phyloP scores from a whole-genome alignment of 2,888 invertebrate genomes.

The Sinodicranocentrus sp. region DNA sequence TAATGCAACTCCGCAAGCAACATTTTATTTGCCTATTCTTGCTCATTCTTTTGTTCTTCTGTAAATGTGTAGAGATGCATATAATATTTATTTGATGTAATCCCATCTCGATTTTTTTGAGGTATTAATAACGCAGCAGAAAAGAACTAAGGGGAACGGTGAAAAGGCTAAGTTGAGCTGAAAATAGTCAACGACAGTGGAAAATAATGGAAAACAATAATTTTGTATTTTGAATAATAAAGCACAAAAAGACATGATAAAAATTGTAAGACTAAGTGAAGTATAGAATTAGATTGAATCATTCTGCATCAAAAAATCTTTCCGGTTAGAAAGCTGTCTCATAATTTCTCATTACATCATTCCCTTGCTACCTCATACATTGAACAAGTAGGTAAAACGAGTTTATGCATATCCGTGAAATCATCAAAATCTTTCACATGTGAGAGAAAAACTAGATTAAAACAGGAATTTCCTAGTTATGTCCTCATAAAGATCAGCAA shows the following conservation, averaged over 20 bases:
- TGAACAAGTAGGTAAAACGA: background rate
- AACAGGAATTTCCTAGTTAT: no score
- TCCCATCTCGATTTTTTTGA: background rate
- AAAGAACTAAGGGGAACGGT: constrained; percentile 42
- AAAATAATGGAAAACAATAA: no score
- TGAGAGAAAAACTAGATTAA: no score
- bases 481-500: no score
- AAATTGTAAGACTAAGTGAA: no score
- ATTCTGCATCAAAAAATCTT: constrained; percentile 2
- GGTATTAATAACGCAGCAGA: constrained; percentile 8
- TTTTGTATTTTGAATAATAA: no score
- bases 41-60: background rate
- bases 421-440: no score
- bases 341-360: background rate
- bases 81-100: background rate
- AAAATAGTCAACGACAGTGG: no score
- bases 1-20: background rate
- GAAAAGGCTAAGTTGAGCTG: constrained; percentile 26
- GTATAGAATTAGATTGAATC: no score
- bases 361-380: background rate
- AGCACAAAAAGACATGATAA: no score
- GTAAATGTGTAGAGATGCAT: background rate
- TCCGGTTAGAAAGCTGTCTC: constrained; percentile 8
- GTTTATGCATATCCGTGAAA: no score
- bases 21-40: no score